A percentile compares a stretch with the other conserved stretches of the same genome.
Evolutionary conservation across 1,140 invertebrate species (phyloP).

Genomic region (Zeugodacus cucurbitae): DNA sequence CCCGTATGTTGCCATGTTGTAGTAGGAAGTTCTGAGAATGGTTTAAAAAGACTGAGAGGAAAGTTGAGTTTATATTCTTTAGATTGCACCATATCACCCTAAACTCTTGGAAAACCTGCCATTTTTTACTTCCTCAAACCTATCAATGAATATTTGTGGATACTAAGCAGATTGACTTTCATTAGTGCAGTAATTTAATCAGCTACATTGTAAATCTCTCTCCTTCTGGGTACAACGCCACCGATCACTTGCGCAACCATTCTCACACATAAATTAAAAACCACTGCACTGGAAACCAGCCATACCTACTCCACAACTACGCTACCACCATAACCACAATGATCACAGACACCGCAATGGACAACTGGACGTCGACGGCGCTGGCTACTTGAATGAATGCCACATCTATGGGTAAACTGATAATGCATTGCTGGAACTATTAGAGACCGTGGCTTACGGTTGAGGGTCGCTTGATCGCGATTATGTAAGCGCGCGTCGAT

Average conservation of each 20-base stretch:
- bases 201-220: neutral
- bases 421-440: neutral
- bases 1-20: no score
- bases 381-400: neutral
- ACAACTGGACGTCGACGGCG: neutral
- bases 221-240: neutral
- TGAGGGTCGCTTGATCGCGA: neutral
- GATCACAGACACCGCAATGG: no score
- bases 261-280: conserved; percentile 5
- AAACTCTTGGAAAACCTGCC: no score
- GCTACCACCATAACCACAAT: no score
- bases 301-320: neutral
- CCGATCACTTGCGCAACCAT: neutral
- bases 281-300: neutral
- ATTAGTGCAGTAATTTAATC: no score
- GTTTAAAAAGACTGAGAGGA: no score
- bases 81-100: no score
- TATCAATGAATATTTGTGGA: no score
- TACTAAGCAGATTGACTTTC: no score
- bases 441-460: neutral
- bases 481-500: neutral
- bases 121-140: no score
- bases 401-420: neutral
- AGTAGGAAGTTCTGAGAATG: no score
- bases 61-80: no score